Evolutionary conservation across 2,888 invertebrate genomes (phyloP), one percentile per base, ranked within the genome.

Genomic region (Corythucha ciliata): DNA sequence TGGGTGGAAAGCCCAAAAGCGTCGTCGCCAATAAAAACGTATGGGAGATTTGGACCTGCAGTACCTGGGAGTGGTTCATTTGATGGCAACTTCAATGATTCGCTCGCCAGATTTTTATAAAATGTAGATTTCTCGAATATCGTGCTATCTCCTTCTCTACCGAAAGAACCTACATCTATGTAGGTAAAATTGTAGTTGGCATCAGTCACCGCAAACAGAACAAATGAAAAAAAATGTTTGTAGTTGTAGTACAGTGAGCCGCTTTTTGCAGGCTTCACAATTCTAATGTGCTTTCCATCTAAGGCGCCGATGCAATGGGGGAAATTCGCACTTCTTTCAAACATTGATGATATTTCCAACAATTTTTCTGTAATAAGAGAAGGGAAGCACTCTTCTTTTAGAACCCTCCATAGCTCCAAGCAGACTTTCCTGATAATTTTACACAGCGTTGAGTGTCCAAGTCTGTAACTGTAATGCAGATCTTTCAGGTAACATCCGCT

Each of bases 211-310:
- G 41, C 52, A 21, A 52, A 40, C 21, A 52, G 25, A 5, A 48
- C 48, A 26, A 52, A 41, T 7, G 47, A 48, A 39, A 32, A 48
- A 32, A 32, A 40, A 12, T 48, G 58, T 58, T 63, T 62, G 46
- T 61, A 61, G 53, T 63, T 63, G 51, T 52, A 63, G 56, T 56
- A 64, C 18, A 52, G 24, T 37, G 59, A 60, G 45, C 62, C 63
- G 41, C 59, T 54, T 34, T 51, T 41, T 32, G 57, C 56, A 33
- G 63, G 60, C 46, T 58, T 54, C 48, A 58, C 49, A 53, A 63
- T 62, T 33, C 44, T 53, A 24, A 63, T 53, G 58, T 62, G 63
- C 53, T 63, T 64, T 20, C 63, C 60, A 51, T 62, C 63, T 24
- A 63, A 44, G 45, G 61, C 42, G 18, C 59, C 48, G 55, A 25